Evolutionary conservation across 2,797 vertebrate species (phyloP), one percentile per base, ranked within the genome.

Genomic region (Phataginus tetradactyla): DNA sequence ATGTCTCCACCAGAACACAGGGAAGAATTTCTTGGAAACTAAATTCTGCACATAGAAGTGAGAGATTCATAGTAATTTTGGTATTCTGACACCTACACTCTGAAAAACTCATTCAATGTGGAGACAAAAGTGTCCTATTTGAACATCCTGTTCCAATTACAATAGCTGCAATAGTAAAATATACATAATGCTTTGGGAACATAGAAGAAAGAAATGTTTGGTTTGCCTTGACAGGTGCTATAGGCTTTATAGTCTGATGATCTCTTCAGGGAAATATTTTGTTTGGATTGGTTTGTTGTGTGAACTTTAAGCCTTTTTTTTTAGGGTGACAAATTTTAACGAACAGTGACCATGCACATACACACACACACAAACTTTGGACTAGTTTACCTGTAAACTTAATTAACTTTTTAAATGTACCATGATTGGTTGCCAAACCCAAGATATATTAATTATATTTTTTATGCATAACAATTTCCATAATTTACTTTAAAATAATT

Each of bases 401-500:
- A 72, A 72, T 78, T 59, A 57, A 86, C 57, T 64, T 69, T 63
- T 59, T 66, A 83, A 92, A 74, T 39, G 74, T 72, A 15, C 49
- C 29, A n/a, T 45, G 20, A 55, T 51, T 77, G 12, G 79, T 4
- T 80, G 39, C 45, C 59, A 80, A 63, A 69, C 5, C 20, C 17
- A 64, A 75, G 1, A 0, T 1, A 53, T 63, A 75, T 81, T 75
- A 85, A 37, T 90, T 77, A 77, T 20, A 63, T 96, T 87, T 55
- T 39, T 39, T 39, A 39, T 39, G 5, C 49, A 3, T 84, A 93
- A 49, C 15, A 61, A 42, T 18, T 5, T 45, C 14, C 85, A 6
- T 84, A 49, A 53, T 66, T 55, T 69, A 81, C 4, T 81, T 91
- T 77, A 75, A 95, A 89, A 91, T 81, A 51, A 10, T 91, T 86